Evolutionary conservation across 1,140 invertebrate genomes (phyloP), one percentile per base, ranked within the genome.

Genomic region (Drosophila sucinea): DNA sequence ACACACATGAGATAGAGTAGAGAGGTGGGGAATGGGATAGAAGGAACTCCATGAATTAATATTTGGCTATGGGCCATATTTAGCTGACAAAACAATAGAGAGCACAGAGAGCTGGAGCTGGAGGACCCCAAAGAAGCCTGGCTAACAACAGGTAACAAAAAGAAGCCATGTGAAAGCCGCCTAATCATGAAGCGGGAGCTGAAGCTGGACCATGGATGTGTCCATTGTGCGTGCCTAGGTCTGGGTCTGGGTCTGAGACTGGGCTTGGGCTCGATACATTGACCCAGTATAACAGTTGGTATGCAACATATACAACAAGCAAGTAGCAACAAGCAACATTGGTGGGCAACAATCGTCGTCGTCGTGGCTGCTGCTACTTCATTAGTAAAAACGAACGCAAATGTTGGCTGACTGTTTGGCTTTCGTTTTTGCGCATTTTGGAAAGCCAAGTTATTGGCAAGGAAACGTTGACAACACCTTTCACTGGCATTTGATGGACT

Each of bases 1-100:
- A 5, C 5, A 7, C 1, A 1, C 7, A 10, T 7, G 35, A 67
- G 69, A 57, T 67, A 57, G n/a, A 33, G 25, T 23, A 30, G 38
- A 10, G 23, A 6, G 11, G 7, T n/a, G 32, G 11, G 32, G 8
- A 2, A 25, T 10, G 30, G 7, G 32, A 23, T n/a, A 7, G 41
- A 63, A 58, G 75, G 63, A 79, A 73, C 66, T 77, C 74, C 44
- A 79, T 81, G 83, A 87, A 87, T 87, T 87, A 87, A 89, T 87
- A 87, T 87, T 87, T 87, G 84, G 83, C 80, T 87, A 87, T 87
- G 79, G 84, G 83, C 83, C 83, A 89, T 87, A 87, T 87, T 89
- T 77, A 87, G 84, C 77, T 87, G 83, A 87, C 83, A 87, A 71
- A 83, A 87, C 83, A 87, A 87, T 87, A 89, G 83, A 81, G 56